Evolutionary conservation across 1,140 invertebrate species (phyloP), one percentile per base, ranked within the genome.

Genomic region (Trichonephila inaurata): DNA sequence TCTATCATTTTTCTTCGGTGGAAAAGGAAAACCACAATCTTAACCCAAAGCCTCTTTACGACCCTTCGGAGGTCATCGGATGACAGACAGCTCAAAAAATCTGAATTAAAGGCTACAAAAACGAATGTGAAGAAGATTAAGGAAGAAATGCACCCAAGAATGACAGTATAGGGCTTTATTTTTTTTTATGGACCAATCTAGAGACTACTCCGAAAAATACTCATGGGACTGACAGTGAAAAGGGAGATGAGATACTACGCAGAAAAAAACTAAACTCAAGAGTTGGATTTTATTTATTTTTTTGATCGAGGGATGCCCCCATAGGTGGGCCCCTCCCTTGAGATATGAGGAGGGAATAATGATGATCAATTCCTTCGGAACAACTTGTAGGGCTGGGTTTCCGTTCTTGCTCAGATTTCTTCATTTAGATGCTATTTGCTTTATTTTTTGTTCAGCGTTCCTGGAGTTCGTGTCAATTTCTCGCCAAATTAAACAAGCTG

Each of bases 321-420:
- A 24, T 51, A 83, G 40, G 51, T 51, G 82, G 82, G 33, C 64
- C 88, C 66, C 88, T 69, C 64, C 88, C 88, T 51, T 51, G 88
- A 89, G 62, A 72, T 89, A 89, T 62, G 88, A 89, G 88, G 51
- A 69, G 89, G 28, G 89, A 81, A 91, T 91, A 91, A 81, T 62
- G 77, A 91, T 81, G 72, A 91, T 60, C 44, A 44, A 77, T 77
- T 77, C 66, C 69, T 58, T 21, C 14, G 66, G 33, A 89, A 77
- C 64, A 72, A 89, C 66, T 77, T 40, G 19, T 7, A 33, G n/a
- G 72, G 89, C 24, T 33, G n/a, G 24, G 77, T 91, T 91, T 91
- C 89, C 33, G 64, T 83, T 60, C 51, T 40, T 40, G 44, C 40
- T 83, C 82, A 28, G 44, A 83, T 83, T 83, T 60, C 82, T 83